Percentiles rank a stretch among this genome's conserved stretches.
Evolutionary conservation across 2,113 vertebrate genomes (phyloP).

Genomic region (Trematocara nigrifrons): DNA sequence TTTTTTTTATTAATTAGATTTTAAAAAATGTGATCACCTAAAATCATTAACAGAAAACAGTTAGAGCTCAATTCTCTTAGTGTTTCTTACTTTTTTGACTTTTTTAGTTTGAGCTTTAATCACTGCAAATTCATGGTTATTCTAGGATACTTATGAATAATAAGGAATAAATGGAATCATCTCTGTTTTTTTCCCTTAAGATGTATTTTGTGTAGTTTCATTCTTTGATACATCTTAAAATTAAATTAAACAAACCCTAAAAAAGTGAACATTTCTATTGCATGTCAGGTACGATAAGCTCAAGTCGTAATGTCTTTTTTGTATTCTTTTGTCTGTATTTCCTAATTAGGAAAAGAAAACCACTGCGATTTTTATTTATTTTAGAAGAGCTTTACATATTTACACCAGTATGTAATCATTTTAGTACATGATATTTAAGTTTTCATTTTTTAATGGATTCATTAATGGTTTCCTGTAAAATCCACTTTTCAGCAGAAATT

Average conservation of each 20-base stretch:
- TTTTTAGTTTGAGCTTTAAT: constrained; percentile 2
- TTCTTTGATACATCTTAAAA: neutral
- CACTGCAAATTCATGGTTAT: neutral
- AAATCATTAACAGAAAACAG: neutral
- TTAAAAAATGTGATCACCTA: neutral
- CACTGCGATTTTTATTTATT: neutral
- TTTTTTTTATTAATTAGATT: neutral
- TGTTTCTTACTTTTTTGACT: neutral
- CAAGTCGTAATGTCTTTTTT: neutral
- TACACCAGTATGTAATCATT: neutral
- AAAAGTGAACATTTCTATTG: neutral
- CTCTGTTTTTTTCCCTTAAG: constrained; percentile 23
- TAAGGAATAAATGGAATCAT: constrained; percentile 27
- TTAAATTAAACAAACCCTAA: neutral
- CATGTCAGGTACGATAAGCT: neutral
- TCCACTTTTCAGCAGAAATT: neutral
- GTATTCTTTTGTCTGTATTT: neutral
- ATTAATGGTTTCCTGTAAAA: neutral
- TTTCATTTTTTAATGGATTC: neutral
- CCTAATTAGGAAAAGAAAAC: neutral
- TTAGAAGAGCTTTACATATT: neutral
- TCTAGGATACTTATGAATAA: constrained; percentile 10
- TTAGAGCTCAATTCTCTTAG: neutral
- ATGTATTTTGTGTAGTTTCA: constrained; percentile 2
- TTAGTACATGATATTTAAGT: neutral